phyloP scores from a whole-genome alignment of 2,113 vertebrate species.

The Amazona guildingii region DNA sequence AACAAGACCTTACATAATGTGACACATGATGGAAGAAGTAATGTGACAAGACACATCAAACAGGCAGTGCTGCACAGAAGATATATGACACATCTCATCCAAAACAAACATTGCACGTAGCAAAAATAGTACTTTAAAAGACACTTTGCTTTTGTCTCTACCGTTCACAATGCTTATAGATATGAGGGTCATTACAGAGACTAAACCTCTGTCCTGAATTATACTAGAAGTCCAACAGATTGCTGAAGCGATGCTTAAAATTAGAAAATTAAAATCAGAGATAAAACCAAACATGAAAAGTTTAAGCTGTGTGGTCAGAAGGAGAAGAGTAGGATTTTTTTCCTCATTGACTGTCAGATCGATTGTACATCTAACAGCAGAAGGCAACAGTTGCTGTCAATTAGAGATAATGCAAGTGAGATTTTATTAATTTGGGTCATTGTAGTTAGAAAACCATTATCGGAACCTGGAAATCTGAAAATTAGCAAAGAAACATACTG shows the following conservation, averaged over 20 bases:
- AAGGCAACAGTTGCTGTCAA: not conserved
- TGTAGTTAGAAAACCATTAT: not conserved
- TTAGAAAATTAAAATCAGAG: not conserved
- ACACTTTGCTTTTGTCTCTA: not conserved
- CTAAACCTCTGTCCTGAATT: not conserved
- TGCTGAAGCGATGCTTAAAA: not conserved
- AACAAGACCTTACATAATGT: conserved; percentile 56
- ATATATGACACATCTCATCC: conserved; percentile 46
- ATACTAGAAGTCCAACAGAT: not conserved
- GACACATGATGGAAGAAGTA: conserved; percentile 44
- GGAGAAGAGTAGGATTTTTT: not conserved
- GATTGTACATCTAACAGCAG: not conserved
- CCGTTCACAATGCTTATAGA: not conserved
- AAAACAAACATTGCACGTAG: conserved; percentile 53
- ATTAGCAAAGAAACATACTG: not conserved
- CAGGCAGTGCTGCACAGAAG: not conserved
- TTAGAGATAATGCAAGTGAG: not conserved
- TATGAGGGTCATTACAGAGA: not conserved
- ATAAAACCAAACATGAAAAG: not conserved
- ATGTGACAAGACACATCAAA: conserved; percentile 57
- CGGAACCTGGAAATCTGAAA: not conserved
- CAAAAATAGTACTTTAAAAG: conserved; percentile 42
- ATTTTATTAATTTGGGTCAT: not conserved
- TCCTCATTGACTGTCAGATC: not conserved
- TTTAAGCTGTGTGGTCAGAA: not conserved